A percentile compares a stretch with the other conserved stretches of the same genome.
phyloP scores from a whole-genome alignment of 2,113 vertebrate species.

The Phylloscopus whistleri region DNA sequence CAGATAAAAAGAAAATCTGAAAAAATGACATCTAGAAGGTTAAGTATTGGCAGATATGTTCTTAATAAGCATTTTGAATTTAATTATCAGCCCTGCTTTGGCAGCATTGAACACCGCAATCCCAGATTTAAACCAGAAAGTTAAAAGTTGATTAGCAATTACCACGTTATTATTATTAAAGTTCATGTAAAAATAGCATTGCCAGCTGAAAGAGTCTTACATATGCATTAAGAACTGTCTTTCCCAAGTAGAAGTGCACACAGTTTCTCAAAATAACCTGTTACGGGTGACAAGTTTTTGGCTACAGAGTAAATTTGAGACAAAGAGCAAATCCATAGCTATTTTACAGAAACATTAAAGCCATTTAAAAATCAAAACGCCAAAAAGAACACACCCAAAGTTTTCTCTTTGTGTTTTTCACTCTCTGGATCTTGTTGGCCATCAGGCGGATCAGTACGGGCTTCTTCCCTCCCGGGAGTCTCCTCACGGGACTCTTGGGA shows the following conservation, averaged over 20 bases:
- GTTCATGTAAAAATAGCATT: not conserved
- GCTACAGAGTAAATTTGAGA: not conserved
- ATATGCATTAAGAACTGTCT: not conserved
- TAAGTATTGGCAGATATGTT: not conserved
- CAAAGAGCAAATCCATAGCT: not conserved
- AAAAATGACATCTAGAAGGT: not conserved
- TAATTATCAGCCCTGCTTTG: not conserved
- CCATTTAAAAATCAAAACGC: not conserved
- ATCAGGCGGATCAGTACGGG: slow-evolving; percentile 83
- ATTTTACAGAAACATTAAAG: not conserved
- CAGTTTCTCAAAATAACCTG: not conserved
- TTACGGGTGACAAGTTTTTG: not conserved
- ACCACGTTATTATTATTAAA: not conserved
- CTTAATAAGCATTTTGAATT: not conserved
- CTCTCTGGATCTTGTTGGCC: slow-evolving; percentile 82
- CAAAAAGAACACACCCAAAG: slow-evolving; percentile 78
- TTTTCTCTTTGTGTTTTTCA: slow-evolving; percentile 82
- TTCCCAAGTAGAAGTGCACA: not conserved
- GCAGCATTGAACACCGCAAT: not conserved
- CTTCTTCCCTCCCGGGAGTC: slow-evolving; percentile 85
- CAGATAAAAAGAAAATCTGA: not conserved
- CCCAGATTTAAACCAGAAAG: not conserved
- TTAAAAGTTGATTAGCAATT: not conserved
- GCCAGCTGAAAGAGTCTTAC: not conserved
- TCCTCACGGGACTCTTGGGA: slow-evolving; percentile 81